Base-by-base conservation (phyloP, 1,140 invertebrate species). In the Dreissena polymorpha region DNA sequence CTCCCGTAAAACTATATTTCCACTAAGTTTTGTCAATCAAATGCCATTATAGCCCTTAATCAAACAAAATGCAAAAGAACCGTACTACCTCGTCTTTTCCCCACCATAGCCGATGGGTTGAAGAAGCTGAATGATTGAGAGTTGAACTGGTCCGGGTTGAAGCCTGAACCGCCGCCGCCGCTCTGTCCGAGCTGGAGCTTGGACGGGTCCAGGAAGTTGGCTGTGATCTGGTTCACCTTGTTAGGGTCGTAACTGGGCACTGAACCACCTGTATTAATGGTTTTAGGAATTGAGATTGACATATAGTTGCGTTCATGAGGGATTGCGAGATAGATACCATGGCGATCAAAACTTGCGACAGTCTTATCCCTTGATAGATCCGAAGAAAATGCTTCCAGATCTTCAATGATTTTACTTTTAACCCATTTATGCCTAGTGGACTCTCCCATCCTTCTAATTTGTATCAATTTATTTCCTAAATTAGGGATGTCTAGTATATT, bases 201-300 rank as follows among this genome's bases (percentile, higher is more conserved):
- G 14, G 76, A 79, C 8, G 76, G 76, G 18, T 79, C 76, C 65
- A 79, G 39, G n/a, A 79, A 60, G 53, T 79, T 79, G 18, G 67
- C 27, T 21, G 25, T 68, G 7, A 68, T 68, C 53, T 69, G 14
- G 23, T 79, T 79, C n/a, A 79, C 76, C 10, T 25, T 14, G 53
- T 79, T 79, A 0, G 76, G 76, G 39, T 79, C 76, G 60, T 53
- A 79, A 2, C 16, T 79, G 10, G 76, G 76, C 25, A 70, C 51
- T 21, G 51, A 55, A 0, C 64, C 65, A n/a, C 50, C 67, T 39
- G 39, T 23, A 21, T 10, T 63, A n/a, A 55, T 7, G 64, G 21
- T 55, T 25, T 55, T 25, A 25, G 1, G 16, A 8, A 39, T 39
- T 39, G 39, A 39, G 39, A 39, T n/a, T 63, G 2, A 25, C 2